Conservation (phyloP, 2,888 invertebrate genomes). For the Ophion costatus region DNA sequence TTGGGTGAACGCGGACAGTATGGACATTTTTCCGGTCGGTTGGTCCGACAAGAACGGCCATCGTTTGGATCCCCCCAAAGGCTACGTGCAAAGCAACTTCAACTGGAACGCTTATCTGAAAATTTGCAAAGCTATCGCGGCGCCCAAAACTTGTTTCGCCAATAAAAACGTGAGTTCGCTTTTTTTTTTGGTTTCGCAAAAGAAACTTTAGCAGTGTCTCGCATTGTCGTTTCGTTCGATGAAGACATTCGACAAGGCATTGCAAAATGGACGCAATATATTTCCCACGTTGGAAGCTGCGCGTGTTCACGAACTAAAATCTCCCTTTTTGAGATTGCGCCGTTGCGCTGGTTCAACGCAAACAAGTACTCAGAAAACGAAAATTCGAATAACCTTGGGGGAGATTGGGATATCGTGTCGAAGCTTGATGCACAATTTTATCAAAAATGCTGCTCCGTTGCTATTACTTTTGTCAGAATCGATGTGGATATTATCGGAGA, state of each 20-base stretch:
- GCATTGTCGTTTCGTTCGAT: neutral
- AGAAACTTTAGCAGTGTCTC: neutral
- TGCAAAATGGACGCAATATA: no score
- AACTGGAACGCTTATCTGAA: slow-evolving; percentile 94
- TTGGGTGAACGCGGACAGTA: slow-evolving; percentile 97
- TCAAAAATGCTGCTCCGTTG: neutral
- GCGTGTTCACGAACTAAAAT: neutral
- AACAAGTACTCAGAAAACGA: neutral
- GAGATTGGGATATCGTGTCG: neutral
- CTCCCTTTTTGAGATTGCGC: neutral
- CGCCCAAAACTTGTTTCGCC: slow-evolving; percentile 91
- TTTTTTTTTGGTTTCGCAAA: neutral
- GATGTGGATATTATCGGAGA: no score
- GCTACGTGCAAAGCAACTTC: slow-evolving; percentile 87
- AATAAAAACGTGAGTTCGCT: slow-evolving; percentile 56
- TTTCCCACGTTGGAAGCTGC: neutral
- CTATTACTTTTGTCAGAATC: neutral
- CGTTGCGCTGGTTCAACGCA: neutral
- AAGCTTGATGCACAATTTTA: neutral
- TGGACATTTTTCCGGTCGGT: slow-evolving; percentile 96
- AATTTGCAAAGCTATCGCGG: slow-evolving; percentile 89
- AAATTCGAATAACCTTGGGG: neutral
- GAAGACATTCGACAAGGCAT: neutral
- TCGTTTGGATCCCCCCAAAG: slow-evolving; percentile 91
- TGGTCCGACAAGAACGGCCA: slow-evolving; percentile 96